Conservation (phyloP, 1,140 invertebrate species). For the Orchesella cincta region DNA sequence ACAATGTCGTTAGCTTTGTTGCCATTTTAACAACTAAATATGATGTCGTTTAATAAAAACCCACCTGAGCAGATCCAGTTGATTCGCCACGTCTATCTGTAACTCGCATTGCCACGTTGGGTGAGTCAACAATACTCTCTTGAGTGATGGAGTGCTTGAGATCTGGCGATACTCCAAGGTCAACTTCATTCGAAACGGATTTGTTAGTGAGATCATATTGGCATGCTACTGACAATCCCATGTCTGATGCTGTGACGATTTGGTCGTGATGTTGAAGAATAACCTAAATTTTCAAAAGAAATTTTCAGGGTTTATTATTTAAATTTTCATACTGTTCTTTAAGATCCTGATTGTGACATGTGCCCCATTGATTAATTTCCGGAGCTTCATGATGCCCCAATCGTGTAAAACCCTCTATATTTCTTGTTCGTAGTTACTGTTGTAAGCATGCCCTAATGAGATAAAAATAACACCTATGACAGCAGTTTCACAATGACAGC, state of each 20-base stretch:
- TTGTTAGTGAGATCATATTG: conserved; percentile 92
- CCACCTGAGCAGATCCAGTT: conserved; percentile 56
- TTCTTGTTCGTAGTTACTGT: not conserved
- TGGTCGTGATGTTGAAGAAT: conserved; percentile 92
- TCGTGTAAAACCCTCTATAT: too few species aligned
- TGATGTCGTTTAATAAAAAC: not conserved
- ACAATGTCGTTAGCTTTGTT: too few species aligned
- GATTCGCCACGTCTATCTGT: conserved; percentile 58
- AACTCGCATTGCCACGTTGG: conserved; percentile 91
- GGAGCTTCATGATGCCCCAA: too few species aligned
- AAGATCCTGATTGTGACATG: conserved; percentile 1
- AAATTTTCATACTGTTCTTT: not conserved
- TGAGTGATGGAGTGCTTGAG: conserved; percentile 64
- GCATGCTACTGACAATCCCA: conserved; percentile 86
- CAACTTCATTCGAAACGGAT: conserved; percentile 87
- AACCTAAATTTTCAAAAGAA: conserved; percentile 37
- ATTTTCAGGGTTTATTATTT: not conserved
- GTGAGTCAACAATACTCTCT: conserved; percentile 76
- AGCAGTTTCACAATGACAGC: not conserved
- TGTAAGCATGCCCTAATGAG: not conserved
- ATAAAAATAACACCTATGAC: not conserved
- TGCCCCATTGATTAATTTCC: not conserved
- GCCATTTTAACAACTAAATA: too few species aligned
- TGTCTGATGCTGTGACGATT: conserved; percentile 89
- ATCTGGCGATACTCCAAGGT: conserved; percentile 82